Base-by-base conservation (phyloP, 2,888 invertebrate genomes). In the Dromius quadrimaculatus region DNA sequence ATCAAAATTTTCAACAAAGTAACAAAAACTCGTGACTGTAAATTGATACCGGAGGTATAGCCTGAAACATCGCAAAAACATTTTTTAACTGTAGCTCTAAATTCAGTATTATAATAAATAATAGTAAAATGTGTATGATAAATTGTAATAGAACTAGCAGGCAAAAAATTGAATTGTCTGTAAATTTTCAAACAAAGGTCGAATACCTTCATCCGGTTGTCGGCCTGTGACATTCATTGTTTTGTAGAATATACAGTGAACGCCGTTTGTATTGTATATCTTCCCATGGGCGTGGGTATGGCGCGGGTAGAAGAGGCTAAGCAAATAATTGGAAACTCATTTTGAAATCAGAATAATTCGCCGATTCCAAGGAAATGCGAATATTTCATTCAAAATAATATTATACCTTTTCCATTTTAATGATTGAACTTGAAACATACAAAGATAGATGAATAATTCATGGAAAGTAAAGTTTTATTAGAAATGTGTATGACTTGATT, bases 201-300 rank as follows among this genome's bases (percentile, higher is more conserved):
- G 57, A 57, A 57, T 57, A 17, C 57, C 28, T 57, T 19, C 34
- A 32, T 28, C 34, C 34, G 57, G 22, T 23, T 22, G 50, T 50
- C 50, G 50, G 57, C 32, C 32, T 57, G 57, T 57, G 57, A 57
- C 57, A 57, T 32, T 57, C 57, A 57, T 57, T 57, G 57, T 57
- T 57, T 57, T 57, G 57, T 57, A 6, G 57, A 57, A 57, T 57
- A 17, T 15, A n/a, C 34, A 17, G 32, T 11, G 57, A 19, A 47
- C 5, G 47, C 32, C 8, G 57, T 32, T 32, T 50, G 50, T 19
- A 45, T 47, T 47, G 20, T 47, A 8, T 41, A 6, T 47, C 47
- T 20, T 47, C 19, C 17, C 36, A 36, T 11, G n/a, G n/a, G n/a
- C n/a, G n/a, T n/a, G n/a, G n/a, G n/a, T n/a, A n/a, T n/a, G n/a